Conservation (phyloP, 2,113 vertebrate species). For the Crotalus viridis region DNA sequence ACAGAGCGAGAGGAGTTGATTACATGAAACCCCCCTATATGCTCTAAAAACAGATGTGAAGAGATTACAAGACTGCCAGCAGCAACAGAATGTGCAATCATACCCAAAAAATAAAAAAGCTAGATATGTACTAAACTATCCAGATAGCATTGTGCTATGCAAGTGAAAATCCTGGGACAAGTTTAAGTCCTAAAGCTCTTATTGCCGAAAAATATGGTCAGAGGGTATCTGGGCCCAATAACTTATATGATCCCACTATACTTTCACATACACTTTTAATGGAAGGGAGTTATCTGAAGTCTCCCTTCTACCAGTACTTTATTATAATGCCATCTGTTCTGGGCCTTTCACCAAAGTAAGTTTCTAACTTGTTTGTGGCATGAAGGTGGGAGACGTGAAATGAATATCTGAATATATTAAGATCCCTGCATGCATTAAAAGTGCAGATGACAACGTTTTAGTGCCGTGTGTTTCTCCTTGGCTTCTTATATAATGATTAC, state of each 20-base stretch:
- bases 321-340: neutral
- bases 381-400: neutral
- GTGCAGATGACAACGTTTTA: neutral
- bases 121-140: neutral
- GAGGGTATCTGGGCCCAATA: neutral
- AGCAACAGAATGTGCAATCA: neutral
- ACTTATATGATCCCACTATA: neutral
- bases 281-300: neutral
- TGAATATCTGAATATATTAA: neutral
- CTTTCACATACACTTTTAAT: neutral
- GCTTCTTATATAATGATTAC: neutral
- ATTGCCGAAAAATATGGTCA: neutral
- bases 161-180: neutral
- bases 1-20: neutral
- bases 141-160: neutral
- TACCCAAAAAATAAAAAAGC: neutral
- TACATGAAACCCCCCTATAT: neutral
- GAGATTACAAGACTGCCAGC: neutral
- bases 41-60: neutral
- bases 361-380: neutral
- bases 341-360: neutral
- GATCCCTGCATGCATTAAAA: neutral
- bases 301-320: neutral
- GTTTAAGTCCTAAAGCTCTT: neutral
- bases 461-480: neutral